Percentiles rank a stretch among this genome's conserved stretches.
phyloP scores from a whole-genome alignment of 1,140 invertebrate genomes.

The Pogonomyrmex californicus region DNA sequence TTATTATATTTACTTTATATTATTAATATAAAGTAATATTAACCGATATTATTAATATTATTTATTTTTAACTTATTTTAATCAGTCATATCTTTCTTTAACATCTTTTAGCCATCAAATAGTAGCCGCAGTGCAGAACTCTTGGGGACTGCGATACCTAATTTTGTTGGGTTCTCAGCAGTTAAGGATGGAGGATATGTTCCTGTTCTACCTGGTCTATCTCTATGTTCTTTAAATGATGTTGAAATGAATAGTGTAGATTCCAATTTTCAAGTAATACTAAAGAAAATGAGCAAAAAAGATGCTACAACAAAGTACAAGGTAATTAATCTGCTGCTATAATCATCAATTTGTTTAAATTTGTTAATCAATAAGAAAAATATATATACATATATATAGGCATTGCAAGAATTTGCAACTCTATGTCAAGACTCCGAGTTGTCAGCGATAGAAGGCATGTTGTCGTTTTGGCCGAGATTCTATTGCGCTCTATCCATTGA shows the following conservation, averaged over 20 bases:
- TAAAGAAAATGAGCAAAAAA: conserved; percentile 94
- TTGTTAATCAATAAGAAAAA: not conserved
- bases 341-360: not conserved
- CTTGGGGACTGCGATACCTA: conserved; percentile 88
- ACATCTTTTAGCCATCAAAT: conserved; percentile 91
- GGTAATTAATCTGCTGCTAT: conserved; percentile 83
- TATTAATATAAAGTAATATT: too few species aligned
- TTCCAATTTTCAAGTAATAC: conserved; percentile 89
- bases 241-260: conserved; percentile 88
- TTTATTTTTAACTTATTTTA: not conserved
- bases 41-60: not conserved
- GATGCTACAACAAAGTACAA: conserved; percentile 95
- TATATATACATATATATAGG: conserved; percentile 86
- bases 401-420: conserved; percentile 92
- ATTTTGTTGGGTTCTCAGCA: conserved; percentile 91
- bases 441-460: conserved; percentile 89
- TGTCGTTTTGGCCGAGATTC: conserved; percentile 93
- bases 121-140: conserved; percentile 93
- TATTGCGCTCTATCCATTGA: conserved; percentile 92
- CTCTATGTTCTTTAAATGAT: conserved; percentile 86
- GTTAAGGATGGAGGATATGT: conserved; percentile 89
- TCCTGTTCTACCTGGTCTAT: conserved; percentile 88
- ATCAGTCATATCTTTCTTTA: conserved; percentile 5
- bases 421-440: conserved; percentile 89
- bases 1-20: too few species aligned